Evolutionary conservation across 2,113 vertebrate genomes (phyloP), one percentile per base, ranked within the genome.

Genomic region (Macaca nemestrina): DNA sequence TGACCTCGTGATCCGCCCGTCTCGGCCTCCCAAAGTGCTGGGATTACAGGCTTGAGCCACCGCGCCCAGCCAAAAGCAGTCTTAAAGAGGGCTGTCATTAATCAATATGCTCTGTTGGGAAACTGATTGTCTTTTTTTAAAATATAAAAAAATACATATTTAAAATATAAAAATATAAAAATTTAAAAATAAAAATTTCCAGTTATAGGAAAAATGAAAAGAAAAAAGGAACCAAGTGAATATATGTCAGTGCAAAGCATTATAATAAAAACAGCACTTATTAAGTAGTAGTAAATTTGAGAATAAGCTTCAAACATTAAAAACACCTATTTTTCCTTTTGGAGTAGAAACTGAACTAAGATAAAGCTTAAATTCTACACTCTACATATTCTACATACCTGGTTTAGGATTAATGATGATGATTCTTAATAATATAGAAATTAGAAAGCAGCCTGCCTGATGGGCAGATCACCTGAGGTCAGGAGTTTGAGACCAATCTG

Each of bases 31-130:
- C 38, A 38, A 38, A 38, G 38, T 38, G 38, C 38, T 38, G 38
- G 38, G 38, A 38, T 38, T 38, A 38, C 38, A 38, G 38, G 38
- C 38, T 38, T 38, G 38, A 38, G 38, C 38, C 38, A 38, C 38
- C 38, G 38, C 38, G 38, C 38, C 38, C 38, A 38, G 38, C 38
- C 38, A 55, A 78, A 92, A 86, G 16, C 70, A 59, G 38, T 72
- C 52, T 93, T 45, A 64, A 64, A 95, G 84, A 91, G 50, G 67
- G 52, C 45, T 88, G 17, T 48, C 55, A 92, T 52, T 89, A 93
- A 95, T 88, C 91, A 95, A 72, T 40, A 86, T 38, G 23, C 13
- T 81, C 72, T 91, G 22, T 7, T 89, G 30, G 50, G 52, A 93
- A 95, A 91, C 0, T 27, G 23, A 88, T 1, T 27, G 23, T 86